Conservation (phyloP, 2,797 vertebrate species). For the Euphonia xanthogaster region DNA sequence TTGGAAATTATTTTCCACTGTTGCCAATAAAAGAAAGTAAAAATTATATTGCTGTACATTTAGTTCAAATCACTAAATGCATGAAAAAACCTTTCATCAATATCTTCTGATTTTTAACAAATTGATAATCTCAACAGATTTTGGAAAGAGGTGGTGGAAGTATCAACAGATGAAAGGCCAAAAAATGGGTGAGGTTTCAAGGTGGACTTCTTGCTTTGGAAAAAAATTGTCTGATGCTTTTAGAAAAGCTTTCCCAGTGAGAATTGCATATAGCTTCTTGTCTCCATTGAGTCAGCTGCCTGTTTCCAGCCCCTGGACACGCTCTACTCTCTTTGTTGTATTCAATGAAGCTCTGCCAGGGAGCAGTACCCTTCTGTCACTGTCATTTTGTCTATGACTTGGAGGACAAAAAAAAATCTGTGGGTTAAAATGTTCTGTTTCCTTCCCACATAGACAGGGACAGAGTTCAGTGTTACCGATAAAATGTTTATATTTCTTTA, state of each 20-base stretch:
- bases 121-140: background rate
- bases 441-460: background rate
- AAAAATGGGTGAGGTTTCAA: accelerated
- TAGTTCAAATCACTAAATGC: background rate
- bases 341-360: background rate
- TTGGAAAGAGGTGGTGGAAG: background rate
- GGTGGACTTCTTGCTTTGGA: background rate
- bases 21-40: background rate
- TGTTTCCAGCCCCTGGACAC: background rate
- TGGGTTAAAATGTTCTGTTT: background rate
- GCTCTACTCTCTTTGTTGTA: background rate
- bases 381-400: background rate
- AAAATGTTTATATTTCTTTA: background rate
- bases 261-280: background rate
- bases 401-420: background rate
- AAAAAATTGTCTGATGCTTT: background rate
- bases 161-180: background rate
- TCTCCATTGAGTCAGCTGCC: background rate
- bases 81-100: background rate
- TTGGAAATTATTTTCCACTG: background rate
- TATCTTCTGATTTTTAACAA: background rate
- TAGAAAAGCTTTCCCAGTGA: background rate
- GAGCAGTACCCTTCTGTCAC: background rate
- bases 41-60: background rate
- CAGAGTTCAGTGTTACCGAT: background rate